A percentile compares a stretch with the other conserved stretches of the same genome.
Evolutionary conservation across 2,113 vertebrate genomes (phyloP).

Genomic region (Boulengeromyrus knoepffleri): DNA sequence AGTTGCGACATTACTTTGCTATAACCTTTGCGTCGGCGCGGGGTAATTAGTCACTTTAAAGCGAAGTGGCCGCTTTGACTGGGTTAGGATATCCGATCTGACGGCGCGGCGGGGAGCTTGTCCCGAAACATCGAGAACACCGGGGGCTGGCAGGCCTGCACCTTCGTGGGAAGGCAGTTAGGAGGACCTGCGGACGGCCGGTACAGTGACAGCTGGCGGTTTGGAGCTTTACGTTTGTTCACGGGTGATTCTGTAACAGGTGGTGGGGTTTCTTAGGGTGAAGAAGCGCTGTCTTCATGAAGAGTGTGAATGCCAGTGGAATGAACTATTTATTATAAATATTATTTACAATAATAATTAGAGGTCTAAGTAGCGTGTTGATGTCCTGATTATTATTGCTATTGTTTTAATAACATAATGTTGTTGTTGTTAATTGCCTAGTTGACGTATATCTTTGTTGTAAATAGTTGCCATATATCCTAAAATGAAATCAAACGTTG

Average conservation of each 20-base stretch:
- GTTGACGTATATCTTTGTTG: not conserved
- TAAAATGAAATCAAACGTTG: not conserved
- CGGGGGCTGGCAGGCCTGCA: not conserved
- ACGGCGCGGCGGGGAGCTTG: not conserved
- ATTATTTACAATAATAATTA: not conserved
- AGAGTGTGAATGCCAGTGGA: not conserved
- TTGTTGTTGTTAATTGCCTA: not conserved
- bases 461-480: not conserved
- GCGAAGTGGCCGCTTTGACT: not conserved
- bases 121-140: not conserved
- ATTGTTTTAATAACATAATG: not conserved
- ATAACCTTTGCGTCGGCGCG: not conserved
- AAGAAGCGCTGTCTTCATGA: not conserved
- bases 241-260: not conserved
- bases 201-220: not conserved
- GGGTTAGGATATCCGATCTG: not conserved
- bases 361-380: not conserved
- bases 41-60: not conserved
- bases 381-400: not conserved
- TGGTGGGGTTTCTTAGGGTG: not conserved
- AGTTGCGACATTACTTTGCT: not conserved
- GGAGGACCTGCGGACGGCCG: not conserved
- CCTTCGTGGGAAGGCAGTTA: not conserved
- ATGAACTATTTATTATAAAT: not conserved
- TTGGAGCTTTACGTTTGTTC: not conserved